Conservation (phyloP, 1,140 invertebrate species). For the Ceratina calcarata region DNA sequence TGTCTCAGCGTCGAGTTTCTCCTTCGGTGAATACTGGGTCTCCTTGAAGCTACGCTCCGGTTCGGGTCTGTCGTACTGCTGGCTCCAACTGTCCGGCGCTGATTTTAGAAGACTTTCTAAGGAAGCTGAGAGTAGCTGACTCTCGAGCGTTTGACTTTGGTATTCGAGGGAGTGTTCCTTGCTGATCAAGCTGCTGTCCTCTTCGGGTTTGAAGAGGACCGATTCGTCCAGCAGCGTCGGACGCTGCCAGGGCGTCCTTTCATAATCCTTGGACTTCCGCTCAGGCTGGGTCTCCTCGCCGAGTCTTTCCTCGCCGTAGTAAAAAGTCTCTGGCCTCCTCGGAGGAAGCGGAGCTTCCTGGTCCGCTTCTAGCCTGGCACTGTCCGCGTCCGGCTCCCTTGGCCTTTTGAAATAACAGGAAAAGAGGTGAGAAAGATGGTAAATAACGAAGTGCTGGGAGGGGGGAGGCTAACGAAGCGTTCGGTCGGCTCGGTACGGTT, state of each 20-base stretch:
- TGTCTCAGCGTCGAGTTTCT: constrained; percentile 60
- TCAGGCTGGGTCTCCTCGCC: not conserved
- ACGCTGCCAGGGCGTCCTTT: constrained; percentile 11
- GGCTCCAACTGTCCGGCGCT: constrained; percentile 26
- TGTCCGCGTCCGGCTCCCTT: not conserved
- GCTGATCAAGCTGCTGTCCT: constrained; percentile 62
- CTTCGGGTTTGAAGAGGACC: constrained; percentile 21
- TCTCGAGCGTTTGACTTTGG: constrained; percentile 70
- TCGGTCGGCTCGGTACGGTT: not conserved
- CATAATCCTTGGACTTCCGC: constrained; percentile 1
- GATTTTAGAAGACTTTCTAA: constrained; percentile 42
- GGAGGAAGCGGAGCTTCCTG: not conserved
- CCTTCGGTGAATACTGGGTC: constrained; percentile 52
- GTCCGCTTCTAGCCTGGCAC: not conserved
- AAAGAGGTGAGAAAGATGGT: not conserved
- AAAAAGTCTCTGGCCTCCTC: not conserved
- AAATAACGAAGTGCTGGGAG: not conserved
- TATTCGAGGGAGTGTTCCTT: constrained; percentile 70
- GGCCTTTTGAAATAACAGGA: not conserved
- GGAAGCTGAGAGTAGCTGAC: constrained; percentile 42
- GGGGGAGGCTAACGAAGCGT: constrained; percentile 12
- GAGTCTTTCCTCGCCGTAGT: not conserved
- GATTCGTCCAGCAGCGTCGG: constrained; percentile 34
- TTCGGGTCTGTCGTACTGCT: constrained; percentile 14
- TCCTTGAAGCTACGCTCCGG: constrained; percentile 51